Percentiles rank a stretch among this genome's conserved stretches.
phyloP scores from a whole-genome alignment of 2,888 invertebrate genomes.

The Pherbina coryleti region DNA sequence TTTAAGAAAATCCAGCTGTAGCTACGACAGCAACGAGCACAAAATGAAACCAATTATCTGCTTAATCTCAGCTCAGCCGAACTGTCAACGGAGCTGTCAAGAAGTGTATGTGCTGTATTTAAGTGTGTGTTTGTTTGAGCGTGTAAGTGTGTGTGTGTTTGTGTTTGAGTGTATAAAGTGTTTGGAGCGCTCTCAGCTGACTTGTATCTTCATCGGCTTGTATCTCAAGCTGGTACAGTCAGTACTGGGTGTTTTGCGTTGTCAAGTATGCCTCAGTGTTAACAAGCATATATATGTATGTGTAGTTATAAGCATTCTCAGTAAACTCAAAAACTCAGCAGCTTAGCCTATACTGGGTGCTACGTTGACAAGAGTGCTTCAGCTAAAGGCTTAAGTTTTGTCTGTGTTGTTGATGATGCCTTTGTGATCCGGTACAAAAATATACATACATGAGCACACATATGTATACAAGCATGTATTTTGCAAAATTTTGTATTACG shows the following conservation, averaged over 20 bases:
- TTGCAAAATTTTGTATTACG: background rate
- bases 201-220: no score
- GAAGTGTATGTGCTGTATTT: background rate
- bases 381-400: background rate
- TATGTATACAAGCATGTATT: background rate
- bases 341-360: background rate
- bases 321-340: background rate
- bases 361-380: background rate
- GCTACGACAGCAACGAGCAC: conserved; percentile 19
- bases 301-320: background rate
- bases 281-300: no score
- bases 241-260: background rate
- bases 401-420: no score
- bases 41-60: conserved; percentile 63
- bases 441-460: background rate
- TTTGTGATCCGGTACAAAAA: background rate
- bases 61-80: conserved; percentile 58
- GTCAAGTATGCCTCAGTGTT: background rate
- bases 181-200: no score
- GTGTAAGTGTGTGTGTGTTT: no score
- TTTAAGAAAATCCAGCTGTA: background rate
- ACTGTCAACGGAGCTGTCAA: conserved; percentile 46
- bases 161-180: no score
- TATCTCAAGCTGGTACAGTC: background rate
- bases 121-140: background rate